These are phyloP conservation scores for Poicephalus gulielmi DNA, from an alignment of 2,113 vertebrate species.

Conservation along the genomic window DNA sequence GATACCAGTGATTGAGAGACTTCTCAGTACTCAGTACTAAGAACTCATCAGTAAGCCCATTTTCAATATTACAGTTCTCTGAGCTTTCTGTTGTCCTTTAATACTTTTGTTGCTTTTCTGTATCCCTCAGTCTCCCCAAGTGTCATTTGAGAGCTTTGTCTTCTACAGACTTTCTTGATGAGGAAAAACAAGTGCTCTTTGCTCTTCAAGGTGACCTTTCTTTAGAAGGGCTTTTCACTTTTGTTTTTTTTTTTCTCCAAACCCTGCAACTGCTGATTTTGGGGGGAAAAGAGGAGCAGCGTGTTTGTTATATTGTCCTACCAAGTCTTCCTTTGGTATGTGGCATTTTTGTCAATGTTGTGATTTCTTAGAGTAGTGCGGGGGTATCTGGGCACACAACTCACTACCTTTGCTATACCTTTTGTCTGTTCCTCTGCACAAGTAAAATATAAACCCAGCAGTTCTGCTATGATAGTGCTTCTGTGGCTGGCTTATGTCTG, in stretches of 20 bases:
- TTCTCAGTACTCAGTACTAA: conserved; percentile 45
- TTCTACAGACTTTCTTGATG: neutral
- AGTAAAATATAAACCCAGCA: neutral
- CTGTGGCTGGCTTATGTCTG: neutral
- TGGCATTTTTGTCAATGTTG: neutral
- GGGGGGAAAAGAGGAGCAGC: neutral
- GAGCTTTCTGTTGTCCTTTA: neutral
- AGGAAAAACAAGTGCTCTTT: neutral
- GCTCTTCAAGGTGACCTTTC: neutral
- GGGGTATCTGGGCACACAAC: neutral
- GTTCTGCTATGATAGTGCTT: neutral
- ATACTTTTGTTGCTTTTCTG: neutral
- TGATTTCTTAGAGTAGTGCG: neutral
- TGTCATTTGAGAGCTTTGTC: neutral
- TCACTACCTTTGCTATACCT: neutral
- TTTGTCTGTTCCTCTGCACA: neutral
- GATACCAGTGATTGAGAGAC: conserved; percentile 7
- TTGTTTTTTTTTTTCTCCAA: neutral
- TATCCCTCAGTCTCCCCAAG: neutral
- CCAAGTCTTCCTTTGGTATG: neutral
- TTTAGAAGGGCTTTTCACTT: neutral
- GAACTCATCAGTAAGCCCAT: conserved; percentile 22
- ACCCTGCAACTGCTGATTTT: neutral
- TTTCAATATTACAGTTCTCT: conserved; percentile 20
- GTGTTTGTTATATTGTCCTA: neutral